Conservation (phyloP, 2,888 invertebrate genomes). For the Platynereis dumerilii region DNA sequence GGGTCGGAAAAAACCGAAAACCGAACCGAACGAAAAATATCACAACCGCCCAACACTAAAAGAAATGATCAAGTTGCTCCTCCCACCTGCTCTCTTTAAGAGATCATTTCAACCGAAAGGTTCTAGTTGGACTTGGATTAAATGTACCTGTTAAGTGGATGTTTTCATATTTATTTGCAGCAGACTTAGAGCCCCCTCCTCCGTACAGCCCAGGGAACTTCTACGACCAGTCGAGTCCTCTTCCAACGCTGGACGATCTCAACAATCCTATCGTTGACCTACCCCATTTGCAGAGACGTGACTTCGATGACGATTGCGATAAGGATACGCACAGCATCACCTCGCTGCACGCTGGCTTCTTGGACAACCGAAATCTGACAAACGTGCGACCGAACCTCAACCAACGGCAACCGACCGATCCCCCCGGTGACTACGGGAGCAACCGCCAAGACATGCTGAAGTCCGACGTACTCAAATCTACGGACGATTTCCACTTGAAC, state of each 20-base stretch:
- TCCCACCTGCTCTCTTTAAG: too few species aligned
- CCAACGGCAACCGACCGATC: conserved; percentile 3
- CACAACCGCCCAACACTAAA: too few species aligned
- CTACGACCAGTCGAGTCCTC: conserved; percentile 23
- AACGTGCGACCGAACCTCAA: not conserved
- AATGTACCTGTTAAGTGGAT: too few species aligned
- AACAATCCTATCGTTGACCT: not conserved
- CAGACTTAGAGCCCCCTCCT: conserved; percentile 48
- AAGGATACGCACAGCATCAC: not conserved
- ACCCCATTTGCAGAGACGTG: not conserved
- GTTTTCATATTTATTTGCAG: conserved; percentile 20
- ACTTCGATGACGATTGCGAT: too few species aligned
- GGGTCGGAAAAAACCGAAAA: too few species aligned
- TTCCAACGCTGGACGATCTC: conserved; percentile 6
- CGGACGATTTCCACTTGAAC: too few species aligned
- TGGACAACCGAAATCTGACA: conserved; percentile 1
- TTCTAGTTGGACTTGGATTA: too few species aligned
- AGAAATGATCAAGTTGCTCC: too few species aligned
- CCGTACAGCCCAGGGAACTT: conserved; percentile 46
- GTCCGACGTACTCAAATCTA: too few species aligned
- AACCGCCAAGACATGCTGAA: not conserved
- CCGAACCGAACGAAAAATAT: too few species aligned
- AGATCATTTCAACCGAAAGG: too few species aligned
- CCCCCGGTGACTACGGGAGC: not conserved
- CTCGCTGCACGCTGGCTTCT: not conserved